Base-by-base conservation (phyloP, 2,888 invertebrate species). In the Epistrophe eligans region DNA sequence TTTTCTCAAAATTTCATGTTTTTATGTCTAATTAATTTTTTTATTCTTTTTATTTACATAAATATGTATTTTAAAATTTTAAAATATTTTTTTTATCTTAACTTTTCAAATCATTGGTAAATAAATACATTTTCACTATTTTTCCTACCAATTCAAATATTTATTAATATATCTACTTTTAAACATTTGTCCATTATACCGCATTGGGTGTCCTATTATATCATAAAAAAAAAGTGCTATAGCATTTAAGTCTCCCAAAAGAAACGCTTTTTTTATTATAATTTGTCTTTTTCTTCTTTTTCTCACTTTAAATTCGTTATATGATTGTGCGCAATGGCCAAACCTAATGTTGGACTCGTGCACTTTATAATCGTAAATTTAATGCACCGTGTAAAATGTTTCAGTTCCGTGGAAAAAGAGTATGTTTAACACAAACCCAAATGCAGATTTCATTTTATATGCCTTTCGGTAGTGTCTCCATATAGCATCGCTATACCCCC, bases 331-430 rank as follows among this genome's bases (percentile, higher is more conserved):
- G 17, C 28, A 55, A 50, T 76, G 38, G 60, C n/a, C 77, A 57
- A 64, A 57, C 55, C 72, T 73, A 84, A 84, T 85, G 73, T 64
- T 73, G 64, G 81, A 82, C 85, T 85, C 85, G 77, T 85, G 85
- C 85, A 85, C 82, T 81, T 82, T 79, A 74, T 82, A 74, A 77
- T 79, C 85, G 74, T 85, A 79, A 85, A 82, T 82, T 82, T 82
- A 79, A 82, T 82, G 81, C 81, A 70, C 73, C 81, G 64, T 81
- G 80, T 85, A 45, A 77, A 84, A 70, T 76, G 70, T 64, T 79
- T 74, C 57, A 79, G 76, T 84, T 84, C 79, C 84, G 17, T 84
- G 71, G 50, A 84, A 83, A 74, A 74, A 17, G 19, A 17, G 24
- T 24, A 13, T 58, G 58, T 62, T 60, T 32, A 38, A 32, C 40